A percentile compares a stretch with the other conserved stretches of the same genome.
phyloP scores from a whole-genome alignment of 2,797 vertebrate species.

The Coracias cyanogaster region DNA sequence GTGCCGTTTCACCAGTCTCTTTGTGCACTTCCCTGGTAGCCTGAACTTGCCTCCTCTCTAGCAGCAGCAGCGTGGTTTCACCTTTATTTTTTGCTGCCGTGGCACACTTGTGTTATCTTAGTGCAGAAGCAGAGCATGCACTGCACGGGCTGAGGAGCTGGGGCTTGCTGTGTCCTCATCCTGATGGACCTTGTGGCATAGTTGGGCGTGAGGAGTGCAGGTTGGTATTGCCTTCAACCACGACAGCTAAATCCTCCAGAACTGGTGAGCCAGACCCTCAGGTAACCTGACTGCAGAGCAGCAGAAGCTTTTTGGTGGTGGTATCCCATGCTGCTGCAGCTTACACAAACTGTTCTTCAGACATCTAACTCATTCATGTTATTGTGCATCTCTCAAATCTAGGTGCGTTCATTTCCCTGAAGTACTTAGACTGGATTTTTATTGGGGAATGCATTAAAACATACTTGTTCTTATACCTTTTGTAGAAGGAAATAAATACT shows the following conservation, averaged over 20 bases:
- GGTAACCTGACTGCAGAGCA: neutral
- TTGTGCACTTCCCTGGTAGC: neutral
- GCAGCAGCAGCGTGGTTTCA: neutral
- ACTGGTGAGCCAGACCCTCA: neutral
- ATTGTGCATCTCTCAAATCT: neutral
- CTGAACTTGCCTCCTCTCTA: neutral
- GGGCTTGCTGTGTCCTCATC: neutral
- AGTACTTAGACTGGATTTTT: neutral
- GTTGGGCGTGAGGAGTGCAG: neutral
- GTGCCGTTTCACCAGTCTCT: neutral
- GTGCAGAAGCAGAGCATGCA: neutral
- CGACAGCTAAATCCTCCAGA: neutral
- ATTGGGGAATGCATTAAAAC: neutral
- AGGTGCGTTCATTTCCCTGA: neutral
- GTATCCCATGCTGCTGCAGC: neutral
- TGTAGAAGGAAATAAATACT: slow-evolving; percentile 3
- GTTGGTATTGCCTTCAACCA: neutral
- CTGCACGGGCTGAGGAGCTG: accelerated
- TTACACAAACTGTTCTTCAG: neutral
- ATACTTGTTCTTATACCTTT: neutral
- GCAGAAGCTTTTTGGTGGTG: neutral
- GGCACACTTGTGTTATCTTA: neutral
- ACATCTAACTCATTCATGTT: neutral
- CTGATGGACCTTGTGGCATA: neutral
- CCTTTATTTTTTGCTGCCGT: neutral